A percentile compares a stretch with the other conserved stretches of the same genome.
phyloP scores from a whole-genome alignment of 2,888 invertebrate species.

The Mesopsocus fuscifrons region DNA sequence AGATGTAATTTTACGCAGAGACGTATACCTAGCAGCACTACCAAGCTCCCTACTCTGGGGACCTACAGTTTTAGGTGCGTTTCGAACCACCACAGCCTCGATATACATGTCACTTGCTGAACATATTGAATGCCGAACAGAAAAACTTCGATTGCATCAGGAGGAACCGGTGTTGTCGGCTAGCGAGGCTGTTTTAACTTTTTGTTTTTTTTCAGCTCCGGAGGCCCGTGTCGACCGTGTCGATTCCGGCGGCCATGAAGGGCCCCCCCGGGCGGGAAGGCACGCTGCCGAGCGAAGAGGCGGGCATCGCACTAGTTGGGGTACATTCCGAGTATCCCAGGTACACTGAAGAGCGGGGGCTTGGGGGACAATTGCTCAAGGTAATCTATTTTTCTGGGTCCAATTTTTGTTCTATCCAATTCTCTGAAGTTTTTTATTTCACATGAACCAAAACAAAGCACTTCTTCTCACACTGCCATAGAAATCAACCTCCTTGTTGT shows the following conservation, averaged over 20 bases:
- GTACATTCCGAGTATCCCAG: slow-evolving; percentile 81
- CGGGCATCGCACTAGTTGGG: slow-evolving; percentile 74
- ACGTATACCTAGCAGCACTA: too few species aligned
- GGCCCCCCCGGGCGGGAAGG: slow-evolving; percentile 36
- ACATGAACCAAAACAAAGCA: background rate
- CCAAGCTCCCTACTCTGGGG: too few species aligned
- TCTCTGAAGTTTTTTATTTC: background rate
- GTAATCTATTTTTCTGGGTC: slow-evolving; percentile 21
- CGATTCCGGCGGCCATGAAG: slow-evolving; percentile 90
- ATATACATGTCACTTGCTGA: too few species aligned
- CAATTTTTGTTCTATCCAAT: background rate
- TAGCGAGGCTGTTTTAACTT: too few species aligned
- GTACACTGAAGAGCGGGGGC: slow-evolving; percentile 72
- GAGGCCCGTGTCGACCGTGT: slow-evolving; percentile 93
- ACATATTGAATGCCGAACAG: too few species aligned
- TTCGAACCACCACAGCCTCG: too few species aligned
- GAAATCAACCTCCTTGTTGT: too few species aligned
- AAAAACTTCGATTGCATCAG: too few species aligned
- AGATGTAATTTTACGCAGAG: too few species aligned
- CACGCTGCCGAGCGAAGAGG: slow-evolving; percentile 43
- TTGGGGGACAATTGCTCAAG: slow-evolving; percentile 58
- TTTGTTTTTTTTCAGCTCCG: slow-evolving; percentile 53
- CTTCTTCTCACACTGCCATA: too few species aligned
- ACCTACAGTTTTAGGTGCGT: too few species aligned
- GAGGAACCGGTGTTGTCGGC: too few species aligned